Conservation (phyloP, 2,797 vertebrate species). For the Enteromius trimaculatus region DNA sequence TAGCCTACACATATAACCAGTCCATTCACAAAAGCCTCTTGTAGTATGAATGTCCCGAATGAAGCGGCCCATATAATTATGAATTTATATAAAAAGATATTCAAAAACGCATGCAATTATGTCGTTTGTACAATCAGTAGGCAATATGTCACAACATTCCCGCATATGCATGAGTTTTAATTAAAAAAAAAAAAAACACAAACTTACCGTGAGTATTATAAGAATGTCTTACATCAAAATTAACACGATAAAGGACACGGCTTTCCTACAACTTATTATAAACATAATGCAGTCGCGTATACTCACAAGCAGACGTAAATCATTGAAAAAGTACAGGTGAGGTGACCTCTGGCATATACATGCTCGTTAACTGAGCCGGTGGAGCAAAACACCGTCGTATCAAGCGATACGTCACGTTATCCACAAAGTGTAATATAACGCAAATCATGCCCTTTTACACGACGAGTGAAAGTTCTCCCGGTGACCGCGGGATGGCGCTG, state of each 20-base stretch:
- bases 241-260: not conserved
- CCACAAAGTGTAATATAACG: conserved; percentile 11
- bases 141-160: too few relatives aligned
- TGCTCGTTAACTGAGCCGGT: not conserved
- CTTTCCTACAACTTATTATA: not conserved
- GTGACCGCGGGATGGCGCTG: not conserved
- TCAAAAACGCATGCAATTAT: not conserved
- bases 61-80: not conserved
- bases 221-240: not conserved
- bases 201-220: not conserved
- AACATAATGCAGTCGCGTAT: not conserved
- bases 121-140: too few relatives aligned
- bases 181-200: too few relatives aligned
- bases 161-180: too few relatives aligned
- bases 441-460: not conserved
- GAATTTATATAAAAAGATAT: not conserved
- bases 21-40: not conserved
- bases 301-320: conserved; percentile 28
- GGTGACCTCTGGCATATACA: not conserved
- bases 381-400: not conserved
- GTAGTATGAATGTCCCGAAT: not conserved
- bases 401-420: conserved; percentile 2
- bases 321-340: not conserved
- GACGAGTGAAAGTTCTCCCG: not conserved
- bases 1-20: too few relatives aligned